Base-by-base conservation (phyloP, 2,113 vertebrate species). In the Calidris pygmaea region DNA sequence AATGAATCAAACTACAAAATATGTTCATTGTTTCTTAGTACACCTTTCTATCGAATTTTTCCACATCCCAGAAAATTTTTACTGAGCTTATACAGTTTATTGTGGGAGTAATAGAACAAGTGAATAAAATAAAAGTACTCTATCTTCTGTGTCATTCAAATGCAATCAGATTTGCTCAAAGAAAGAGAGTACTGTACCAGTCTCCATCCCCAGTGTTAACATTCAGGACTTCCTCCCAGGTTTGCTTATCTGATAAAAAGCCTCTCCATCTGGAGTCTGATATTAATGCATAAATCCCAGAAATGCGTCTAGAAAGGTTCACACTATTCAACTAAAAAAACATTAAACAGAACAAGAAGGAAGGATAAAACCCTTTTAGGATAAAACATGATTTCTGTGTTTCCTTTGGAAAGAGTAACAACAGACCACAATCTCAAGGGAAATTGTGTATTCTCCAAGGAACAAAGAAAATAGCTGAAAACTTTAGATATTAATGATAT, bases 221-320 rank as follows among this genome's bases (percentile, higher is more conserved):
- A 97, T 96, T 95, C 82, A 95, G 91, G 58, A 68, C 66, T 96
- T 87, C 84, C 75, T 96, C 84, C 59, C 87, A 96, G 91, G 85
- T 96, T 93, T 93, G 70, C 87, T 97, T 94, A 90, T 97, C 86
- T 96, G 83, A 95, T 91, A 82, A 96, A 97, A 96, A 95, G 59
- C 82, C 66, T 80, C 92, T 95, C 84, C 79, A 95, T 89, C 80
- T 91, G 74, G 32, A 95, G 76, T 41, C 53, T 63, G 87, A 95
- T 97, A 97, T 97, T 97, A 97, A 97, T 92, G 68, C 94, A 97
- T 93, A 98, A 98, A 98, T 96, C 84, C 48, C 48, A 95, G 75
- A 85, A 93, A 95, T 73, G 45, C 85, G 95, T 90, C 91, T 94
- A 78, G 59, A 90, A 96, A 97, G 95, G 76, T 96, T 96, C 87